Conservation (phyloP, 2,797 vertebrate species). For the Peromyscus attwateri region DNA sequence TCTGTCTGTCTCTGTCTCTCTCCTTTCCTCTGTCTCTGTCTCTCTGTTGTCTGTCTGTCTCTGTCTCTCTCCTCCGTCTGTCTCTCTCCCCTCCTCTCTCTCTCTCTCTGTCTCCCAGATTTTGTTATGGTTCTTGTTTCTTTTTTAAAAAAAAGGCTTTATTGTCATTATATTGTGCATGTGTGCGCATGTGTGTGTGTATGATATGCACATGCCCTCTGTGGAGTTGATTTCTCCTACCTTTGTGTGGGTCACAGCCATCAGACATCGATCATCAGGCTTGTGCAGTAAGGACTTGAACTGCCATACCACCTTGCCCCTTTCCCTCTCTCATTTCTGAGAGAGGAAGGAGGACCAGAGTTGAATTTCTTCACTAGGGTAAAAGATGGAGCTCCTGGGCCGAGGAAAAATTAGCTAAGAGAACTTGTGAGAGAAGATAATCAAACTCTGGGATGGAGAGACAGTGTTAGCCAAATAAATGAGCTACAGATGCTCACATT, state of each 20-base stretch:
- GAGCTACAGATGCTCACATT: not conserved
- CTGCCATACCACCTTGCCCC: not conserved
- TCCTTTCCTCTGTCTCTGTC: not conserved
- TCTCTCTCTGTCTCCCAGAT: not conserved
- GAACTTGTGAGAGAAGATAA: slow-evolving; percentile 5
- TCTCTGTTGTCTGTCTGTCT: too few relatives aligned
- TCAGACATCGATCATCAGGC: not conserved
- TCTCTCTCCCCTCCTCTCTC: too few relatives aligned
- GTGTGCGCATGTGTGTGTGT: too few relatives aligned
- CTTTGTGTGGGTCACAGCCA: not conserved
- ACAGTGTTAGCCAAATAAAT: not conserved
- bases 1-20: not conserved
- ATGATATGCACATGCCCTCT: not conserved
- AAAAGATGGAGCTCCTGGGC: not conserved
- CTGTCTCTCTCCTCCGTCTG: too few relatives aligned
- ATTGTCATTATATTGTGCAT: not conserved
- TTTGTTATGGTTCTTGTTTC: not conserved
- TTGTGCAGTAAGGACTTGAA: not conserved
- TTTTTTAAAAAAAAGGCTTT: not conserved
- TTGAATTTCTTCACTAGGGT: not conserved
- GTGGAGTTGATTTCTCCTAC: not conserved
- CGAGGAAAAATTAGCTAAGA: not conserved
- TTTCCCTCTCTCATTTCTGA: not conserved
- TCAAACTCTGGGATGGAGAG: not conserved
- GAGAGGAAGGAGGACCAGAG: not conserved